Evolutionary conservation across 2,113 vertebrate genomes (phyloP).

Genomic region (Picathartes gymnocephalus): DNA sequence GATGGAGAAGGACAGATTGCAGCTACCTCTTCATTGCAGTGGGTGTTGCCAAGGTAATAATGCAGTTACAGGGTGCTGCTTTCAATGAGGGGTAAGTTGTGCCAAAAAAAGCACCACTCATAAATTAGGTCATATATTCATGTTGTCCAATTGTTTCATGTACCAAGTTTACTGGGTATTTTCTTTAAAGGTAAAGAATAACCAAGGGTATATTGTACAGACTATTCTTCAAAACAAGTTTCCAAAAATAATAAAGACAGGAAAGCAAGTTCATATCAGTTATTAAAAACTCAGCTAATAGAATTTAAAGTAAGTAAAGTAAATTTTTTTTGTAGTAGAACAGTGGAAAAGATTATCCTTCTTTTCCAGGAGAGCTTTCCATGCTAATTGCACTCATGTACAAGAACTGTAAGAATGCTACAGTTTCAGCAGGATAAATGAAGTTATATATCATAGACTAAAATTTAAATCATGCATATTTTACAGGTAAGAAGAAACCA

Average conservation of each 20-base stretch:
- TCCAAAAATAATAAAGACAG: background rate
- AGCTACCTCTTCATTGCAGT: background rate
- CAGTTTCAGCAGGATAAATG: background rate
- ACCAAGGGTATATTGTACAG: background rate
- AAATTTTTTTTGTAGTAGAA: background rate
- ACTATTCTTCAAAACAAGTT: background rate
- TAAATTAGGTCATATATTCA: background rate
- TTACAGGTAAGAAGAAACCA: background rate
- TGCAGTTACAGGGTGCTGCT: background rate
- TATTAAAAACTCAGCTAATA: background rate
- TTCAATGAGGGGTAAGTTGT: background rate
- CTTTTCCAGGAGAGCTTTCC: background rate
- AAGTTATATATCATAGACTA: background rate
- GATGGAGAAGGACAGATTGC: background rate
- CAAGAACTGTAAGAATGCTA: background rate
- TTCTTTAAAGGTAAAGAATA: background rate
- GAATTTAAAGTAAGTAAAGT: background rate
- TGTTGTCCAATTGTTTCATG: background rate
- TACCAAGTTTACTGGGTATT: background rate
- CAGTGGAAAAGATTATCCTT: background rate
- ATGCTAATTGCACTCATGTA: background rate
- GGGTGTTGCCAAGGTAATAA: background rate
- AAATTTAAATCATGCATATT: background rate
- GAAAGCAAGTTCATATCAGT: background rate
- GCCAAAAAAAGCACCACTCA: background rate